phyloP scores from a whole-genome alignment of 2,888 invertebrate species.

The Chalcosyrphus nemorum region DNA sequence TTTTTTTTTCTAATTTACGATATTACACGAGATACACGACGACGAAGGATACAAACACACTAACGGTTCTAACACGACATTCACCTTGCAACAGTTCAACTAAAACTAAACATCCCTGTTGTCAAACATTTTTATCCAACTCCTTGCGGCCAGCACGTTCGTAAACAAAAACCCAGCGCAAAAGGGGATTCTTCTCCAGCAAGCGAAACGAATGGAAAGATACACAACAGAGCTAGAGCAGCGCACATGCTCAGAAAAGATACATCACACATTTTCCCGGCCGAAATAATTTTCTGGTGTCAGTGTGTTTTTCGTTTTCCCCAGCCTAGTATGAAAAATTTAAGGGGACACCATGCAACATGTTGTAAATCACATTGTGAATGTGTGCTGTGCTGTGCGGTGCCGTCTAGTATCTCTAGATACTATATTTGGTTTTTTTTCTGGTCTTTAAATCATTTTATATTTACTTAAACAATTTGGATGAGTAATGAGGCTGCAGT shows the following conservation, averaged over 20 bases:
- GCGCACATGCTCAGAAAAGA: conserved; percentile 70
- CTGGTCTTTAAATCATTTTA: conserved; percentile 70
- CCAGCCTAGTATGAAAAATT: conserved; percentile 42
- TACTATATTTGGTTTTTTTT: conserved; percentile 23
- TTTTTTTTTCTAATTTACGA: conserved; percentile 29
- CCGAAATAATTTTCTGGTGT: conserved; percentile 15
- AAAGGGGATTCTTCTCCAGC: conserved; percentile 33
- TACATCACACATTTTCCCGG: conserved; percentile 49
- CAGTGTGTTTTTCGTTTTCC: no score
- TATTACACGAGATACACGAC: background rate
- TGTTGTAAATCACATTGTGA: conserved; percentile 70
- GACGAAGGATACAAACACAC: background rate
- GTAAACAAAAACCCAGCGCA: conserved; percentile 65
- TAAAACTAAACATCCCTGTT: conserved; percentile 71
- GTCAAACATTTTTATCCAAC: conserved; percentile 69
- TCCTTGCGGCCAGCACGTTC: conserved; percentile 62
- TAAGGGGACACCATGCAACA: conserved; percentile 62
- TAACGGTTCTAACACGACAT: conserved; percentile 50
- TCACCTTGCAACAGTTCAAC: conserved; percentile 70
- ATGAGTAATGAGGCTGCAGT: conserved; percentile 60
- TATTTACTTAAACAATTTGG: conserved; percentile 69
- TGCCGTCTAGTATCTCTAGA: no score
- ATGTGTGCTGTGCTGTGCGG: no score
- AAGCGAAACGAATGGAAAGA: conserved; percentile 33
- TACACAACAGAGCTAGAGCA: conserved; percentile 8